These are phyloP conservation scores for Emmelina monodactyla DNA, from an alignment of 2,888 invertebrate genomes.

Conservation along the genomic window DNA sequence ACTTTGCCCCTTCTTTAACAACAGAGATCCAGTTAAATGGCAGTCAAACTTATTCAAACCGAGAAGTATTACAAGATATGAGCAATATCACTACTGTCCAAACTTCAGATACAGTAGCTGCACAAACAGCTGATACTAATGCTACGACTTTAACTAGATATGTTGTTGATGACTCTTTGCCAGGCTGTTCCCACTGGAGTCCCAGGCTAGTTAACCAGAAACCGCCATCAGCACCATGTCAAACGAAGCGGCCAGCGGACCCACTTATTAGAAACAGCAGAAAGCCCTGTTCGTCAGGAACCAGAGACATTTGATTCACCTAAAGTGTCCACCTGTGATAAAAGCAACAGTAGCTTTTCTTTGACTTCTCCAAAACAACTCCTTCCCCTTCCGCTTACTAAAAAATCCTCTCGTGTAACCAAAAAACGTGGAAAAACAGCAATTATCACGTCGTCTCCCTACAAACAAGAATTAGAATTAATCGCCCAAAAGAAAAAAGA, in stretches of 20 bases:
- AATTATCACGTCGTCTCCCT: slow-evolving; percentile 14
- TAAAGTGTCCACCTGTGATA: slow-evolving; percentile 6
- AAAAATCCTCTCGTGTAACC: slow-evolving; percentile 10
- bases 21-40: slow-evolving; percentile 9
- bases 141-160: slow-evolving; percentile 12
- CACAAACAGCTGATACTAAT: slow-evolving; percentile 10
- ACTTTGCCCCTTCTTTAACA: slow-evolving; percentile 15
- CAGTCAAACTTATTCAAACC: slow-evolving; percentile 11
- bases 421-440: slow-evolving; percentile 15
- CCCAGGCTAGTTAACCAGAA: slow-evolving; percentile 9
- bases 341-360: slow-evolving; percentile 14
- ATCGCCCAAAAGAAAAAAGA: slow-evolving; percentile 7
- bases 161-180: slow-evolving; percentile 13
- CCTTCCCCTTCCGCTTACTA: slow-evolving; percentile 7
- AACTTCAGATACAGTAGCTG: slow-evolving; percentile 13
- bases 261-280: slow-evolving; percentile 11
- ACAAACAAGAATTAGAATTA: slow-evolving; percentile 13
- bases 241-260: slow-evolving; percentile 12
- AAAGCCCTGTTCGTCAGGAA: slow-evolving; percentile 11
- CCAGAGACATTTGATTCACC: slow-evolving; percentile 10
- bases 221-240: slow-evolving; percentile 9
- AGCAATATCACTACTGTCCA: slow-evolving; percentile 15
- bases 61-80: slow-evolving; percentile 15
- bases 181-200: slow-evolving; percentile 13
- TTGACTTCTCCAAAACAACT: slow-evolving; percentile 10